phyloP scores from a whole-genome alignment of 2,797 vertebrate species.

The Acrocephalus scirpaceus region DNA sequence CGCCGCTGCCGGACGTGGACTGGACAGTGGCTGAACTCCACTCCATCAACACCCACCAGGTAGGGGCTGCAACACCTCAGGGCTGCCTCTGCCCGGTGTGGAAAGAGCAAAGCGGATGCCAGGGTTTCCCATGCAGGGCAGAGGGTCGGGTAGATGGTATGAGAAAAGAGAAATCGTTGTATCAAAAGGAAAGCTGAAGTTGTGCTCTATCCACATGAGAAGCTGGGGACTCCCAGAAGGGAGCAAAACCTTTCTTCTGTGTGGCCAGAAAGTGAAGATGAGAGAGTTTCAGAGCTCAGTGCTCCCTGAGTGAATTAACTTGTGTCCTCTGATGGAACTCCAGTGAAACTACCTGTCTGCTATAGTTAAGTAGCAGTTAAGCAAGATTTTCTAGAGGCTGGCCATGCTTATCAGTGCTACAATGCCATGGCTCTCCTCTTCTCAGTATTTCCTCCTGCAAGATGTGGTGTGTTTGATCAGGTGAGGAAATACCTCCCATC shows the following conservation, averaged over 20 bases:
- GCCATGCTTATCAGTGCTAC: background rate
- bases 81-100: accelerated
- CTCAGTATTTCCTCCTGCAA: background rate
- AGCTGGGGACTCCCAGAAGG: background rate
- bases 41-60: slow-evolving; percentile 97
- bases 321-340: background rate
- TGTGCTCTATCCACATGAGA: accelerated
- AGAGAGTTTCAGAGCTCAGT: background rate
- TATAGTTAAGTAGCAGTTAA: background rate
- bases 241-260: background rate
- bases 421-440: background rate
- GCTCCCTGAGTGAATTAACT: background rate
- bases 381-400: background rate
- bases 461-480: background rate
- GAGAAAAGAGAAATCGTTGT: background rate
- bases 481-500: background rate
- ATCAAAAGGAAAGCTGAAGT: background rate
- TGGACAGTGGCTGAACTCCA: slow-evolving; percentile 92
- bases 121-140: background rate
- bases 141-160: too few species aligned
- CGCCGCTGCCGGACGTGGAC: slow-evolving; percentile 93
- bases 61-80: slow-evolving; percentile 30
- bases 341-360: background rate
- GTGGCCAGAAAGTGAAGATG: background rate
- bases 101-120: background rate